Conservation (phyloP, 2,797 vertebrate genomes). For the Gymnothorax reevesii region DNA sequence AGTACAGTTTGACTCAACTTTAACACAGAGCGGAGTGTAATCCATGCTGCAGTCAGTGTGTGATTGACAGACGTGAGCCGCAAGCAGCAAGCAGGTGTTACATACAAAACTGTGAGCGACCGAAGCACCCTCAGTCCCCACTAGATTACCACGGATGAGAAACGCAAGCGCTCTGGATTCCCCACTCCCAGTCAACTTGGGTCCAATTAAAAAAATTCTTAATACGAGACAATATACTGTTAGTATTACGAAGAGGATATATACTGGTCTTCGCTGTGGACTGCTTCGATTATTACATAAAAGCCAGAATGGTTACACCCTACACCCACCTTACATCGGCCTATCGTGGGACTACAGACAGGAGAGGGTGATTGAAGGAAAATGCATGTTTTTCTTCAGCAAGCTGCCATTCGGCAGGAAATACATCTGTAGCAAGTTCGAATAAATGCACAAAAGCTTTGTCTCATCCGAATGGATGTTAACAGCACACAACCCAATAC, state of each 20-base stretch:
- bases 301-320: conserved; percentile 20
- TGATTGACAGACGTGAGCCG: not conserved
- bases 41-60: not conserved
- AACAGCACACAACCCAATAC: conserved; percentile 8
- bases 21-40: not conserved
- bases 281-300: conserved; percentile 2
- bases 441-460: conserved; percentile 20
- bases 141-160: not conserved
- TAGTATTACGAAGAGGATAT: conserved; percentile 25
- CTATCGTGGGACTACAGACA: not conserved
- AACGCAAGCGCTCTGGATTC: not conserved
- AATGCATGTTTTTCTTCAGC: not conserved
- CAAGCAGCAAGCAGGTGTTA: conserved; percentile 18
- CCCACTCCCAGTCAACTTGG: conserved; percentile 5
- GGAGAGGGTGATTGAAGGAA: not conserved
- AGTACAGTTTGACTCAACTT: conserved; percentile 8
- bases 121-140: not conserved
- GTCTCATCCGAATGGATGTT: conserved; percentile 8
- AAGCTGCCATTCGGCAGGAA: not conserved
- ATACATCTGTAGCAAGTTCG: conserved; percentile 7
- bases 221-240: conserved; percentile 4
- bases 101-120: not conserved
- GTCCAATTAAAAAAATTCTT: conserved; percentile 3
- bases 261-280: not conserved
- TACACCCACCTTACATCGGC: conserved; percentile 2